Conservation (phyloP, 2,888 invertebrate genomes). For the Nemurella pictetii region DNA sequence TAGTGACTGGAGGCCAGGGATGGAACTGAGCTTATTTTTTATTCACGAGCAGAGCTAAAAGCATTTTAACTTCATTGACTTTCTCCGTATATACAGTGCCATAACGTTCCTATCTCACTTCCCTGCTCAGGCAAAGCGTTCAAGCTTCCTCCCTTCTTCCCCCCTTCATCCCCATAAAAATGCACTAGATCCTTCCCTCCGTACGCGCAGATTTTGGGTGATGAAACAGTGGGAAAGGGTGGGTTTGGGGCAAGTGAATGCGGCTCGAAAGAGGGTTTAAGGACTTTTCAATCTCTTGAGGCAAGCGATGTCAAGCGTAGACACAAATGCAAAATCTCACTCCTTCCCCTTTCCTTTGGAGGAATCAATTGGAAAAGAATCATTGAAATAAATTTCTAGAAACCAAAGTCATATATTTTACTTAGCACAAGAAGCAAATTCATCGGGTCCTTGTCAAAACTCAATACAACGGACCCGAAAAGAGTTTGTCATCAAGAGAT, state of each 20-base stretch:
- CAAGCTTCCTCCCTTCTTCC: background rate
- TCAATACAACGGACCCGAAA: background rate
- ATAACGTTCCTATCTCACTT: background rate
- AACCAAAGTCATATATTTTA: background rate
- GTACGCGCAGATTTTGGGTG: conserved; percentile 22
- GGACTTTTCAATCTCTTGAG: conserved; percentile 3
- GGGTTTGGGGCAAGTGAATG: background rate
- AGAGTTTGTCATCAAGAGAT: background rate
- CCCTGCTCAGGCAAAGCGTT: background rate
- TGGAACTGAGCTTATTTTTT: conserved; percentile 27
- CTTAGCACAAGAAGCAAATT: background rate
- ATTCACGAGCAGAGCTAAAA: conserved; percentile 26
- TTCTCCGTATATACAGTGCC: conserved; percentile 3
- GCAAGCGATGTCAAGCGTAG: background rate
- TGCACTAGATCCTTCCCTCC: conserved; percentile 25
- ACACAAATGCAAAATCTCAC: conserved; percentile 2
- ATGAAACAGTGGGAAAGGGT: background rate
- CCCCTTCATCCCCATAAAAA: conserved; percentile 2
- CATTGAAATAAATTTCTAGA: background rate
- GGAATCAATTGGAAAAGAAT: conserved; percentile 3
- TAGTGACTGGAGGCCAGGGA: background rate
- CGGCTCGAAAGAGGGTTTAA: background rate
- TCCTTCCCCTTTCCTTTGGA: background rate
- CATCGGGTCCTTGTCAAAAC: background rate
- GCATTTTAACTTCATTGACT: conserved; percentile 32